Conservation (phyloP, 2,797 vertebrate species). For the Psittacula derbiana region DNA sequence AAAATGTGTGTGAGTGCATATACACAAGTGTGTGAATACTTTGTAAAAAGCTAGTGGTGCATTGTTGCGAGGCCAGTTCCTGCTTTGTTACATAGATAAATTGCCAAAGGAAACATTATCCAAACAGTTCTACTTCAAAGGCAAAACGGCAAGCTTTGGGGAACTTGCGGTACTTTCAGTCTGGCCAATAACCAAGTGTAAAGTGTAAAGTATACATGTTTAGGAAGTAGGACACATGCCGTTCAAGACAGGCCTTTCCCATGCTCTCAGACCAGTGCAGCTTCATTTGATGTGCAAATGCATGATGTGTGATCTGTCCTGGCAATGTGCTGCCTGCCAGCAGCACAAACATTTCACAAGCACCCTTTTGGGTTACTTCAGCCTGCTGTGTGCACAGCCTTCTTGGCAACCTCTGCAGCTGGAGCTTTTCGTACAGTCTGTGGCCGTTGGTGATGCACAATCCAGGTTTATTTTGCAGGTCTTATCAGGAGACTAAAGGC, state of each 20-base stretch:
- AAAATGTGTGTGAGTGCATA: background rate
- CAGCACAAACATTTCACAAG: slow-evolving; percentile 50
- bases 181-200: slow-evolving; percentile 70
- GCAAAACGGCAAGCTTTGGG: slow-evolving; percentile 48
- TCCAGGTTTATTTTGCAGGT: background rate
- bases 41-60: background rate
- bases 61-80: slow-evolving; percentile 14
- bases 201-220: slow-evolving; percentile 61
- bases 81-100: slow-evolving; percentile 69
- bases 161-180: slow-evolving; percentile 64
- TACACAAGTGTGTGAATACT: background rate
- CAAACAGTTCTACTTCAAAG: slow-evolving; percentile 77
- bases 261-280: slow-evolving; percentile 48
- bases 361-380: slow-evolving; percentile 33
- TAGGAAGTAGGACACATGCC: slow-evolving; percentile 66
- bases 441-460: background rate
- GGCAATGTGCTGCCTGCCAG: slow-evolving; percentile 35
- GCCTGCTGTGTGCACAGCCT: slow-evolving; percentile 8
- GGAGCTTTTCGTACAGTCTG: background rate
- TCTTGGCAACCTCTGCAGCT: slow-evolving; percentile 35
- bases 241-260: slow-evolving; percentile 65
- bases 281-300: slow-evolving; percentile 65
- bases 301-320: slow-evolving; percentile 69
- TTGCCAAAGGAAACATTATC: slow-evolving; percentile 77
- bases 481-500: background rate